phyloP scores from a whole-genome alignment of 2,113 vertebrate species.

The Tor tambroides region DNA sequence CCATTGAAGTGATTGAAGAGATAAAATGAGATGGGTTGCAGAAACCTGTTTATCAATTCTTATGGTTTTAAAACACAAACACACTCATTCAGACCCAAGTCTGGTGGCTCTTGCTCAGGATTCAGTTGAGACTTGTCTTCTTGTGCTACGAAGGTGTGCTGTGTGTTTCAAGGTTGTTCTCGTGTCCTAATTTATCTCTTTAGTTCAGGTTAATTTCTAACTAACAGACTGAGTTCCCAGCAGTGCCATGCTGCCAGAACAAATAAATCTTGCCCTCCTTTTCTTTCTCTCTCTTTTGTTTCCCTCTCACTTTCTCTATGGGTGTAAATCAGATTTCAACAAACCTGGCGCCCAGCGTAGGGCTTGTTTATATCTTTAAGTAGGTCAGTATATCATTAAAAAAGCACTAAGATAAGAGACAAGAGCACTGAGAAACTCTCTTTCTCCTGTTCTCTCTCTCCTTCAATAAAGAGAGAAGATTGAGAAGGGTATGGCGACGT shows the following conservation, averaged over 20 bases:
- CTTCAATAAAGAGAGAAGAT: neutral
- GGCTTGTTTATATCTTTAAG: constrained; percentile 48
- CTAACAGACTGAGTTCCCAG: constrained; percentile 59
- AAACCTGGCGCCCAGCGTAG: constrained; percentile 22
- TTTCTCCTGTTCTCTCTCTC: neutral
- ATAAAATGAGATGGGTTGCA: neutral
- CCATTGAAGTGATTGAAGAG: neutral
- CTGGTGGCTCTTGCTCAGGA: constrained; percentile 11
- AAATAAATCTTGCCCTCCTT: constrained; percentile 32
- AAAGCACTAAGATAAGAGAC: constrained; percentile 46
- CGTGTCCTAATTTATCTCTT: constrained; percentile 64
- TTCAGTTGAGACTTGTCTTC: constrained; percentile 16
- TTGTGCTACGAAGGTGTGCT: neutral
- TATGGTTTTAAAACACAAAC: neutral
- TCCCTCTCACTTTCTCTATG: constrained; percentile 6
- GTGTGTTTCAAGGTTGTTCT: neutral
- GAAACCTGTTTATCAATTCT: constrained; percentile 2
- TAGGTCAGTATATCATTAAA: constrained; percentile 42
- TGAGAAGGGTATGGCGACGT: neutral
- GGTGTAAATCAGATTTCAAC: constrained; percentile 48
- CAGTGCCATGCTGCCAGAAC: constrained; percentile 12
- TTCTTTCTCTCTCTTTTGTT: neutral
- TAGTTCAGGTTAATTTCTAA: constrained; percentile 70
- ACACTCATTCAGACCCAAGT: neutral
- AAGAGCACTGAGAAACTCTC: constrained; percentile 1